These are phyloP conservation scores for Platynereis dumerilii DNA, from an alignment of 2,888 invertebrate species.

Conservation along the genomic window DNA sequence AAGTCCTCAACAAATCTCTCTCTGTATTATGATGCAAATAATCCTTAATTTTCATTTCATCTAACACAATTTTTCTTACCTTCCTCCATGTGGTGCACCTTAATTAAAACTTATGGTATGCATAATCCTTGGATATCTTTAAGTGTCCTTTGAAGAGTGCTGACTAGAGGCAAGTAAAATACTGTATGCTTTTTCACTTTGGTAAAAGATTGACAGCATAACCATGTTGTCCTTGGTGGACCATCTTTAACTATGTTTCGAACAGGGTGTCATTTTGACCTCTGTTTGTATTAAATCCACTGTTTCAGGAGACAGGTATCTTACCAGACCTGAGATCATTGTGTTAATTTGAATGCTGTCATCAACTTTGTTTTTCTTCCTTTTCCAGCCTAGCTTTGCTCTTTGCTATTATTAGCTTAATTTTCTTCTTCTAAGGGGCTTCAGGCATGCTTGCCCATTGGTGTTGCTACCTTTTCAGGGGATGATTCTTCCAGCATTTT, in stretches of 20 bases:
- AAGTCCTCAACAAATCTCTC: not conserved
- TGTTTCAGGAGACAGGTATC: too few relatives aligned
- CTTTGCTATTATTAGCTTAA: not conserved
- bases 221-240: not conserved
- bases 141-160: constrained; percentile 2
- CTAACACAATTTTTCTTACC: not conserved
- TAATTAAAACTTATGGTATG: not conserved
- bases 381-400: not conserved
- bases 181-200: not conserved
- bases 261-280: not conserved
- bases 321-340: not conserved
- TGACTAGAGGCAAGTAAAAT: not conserved
- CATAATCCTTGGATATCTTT: not conserved
- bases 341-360: not conserved
- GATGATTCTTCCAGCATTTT: too few relatives aligned
- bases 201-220: not conserved
- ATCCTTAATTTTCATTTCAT: not conserved
- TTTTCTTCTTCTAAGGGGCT: not conserved
- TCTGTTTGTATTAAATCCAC: not conserved
- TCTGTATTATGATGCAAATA: not conserved
- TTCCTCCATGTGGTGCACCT: not conserved
- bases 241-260: not conserved
- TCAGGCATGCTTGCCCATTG: too few relatives aligned
- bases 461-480: too few relatives aligned
- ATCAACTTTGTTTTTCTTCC: not conserved